Base-by-base conservation (phyloP, 53 echinoderm and acorn worm species). In the Holothuria scabra region DNA sequence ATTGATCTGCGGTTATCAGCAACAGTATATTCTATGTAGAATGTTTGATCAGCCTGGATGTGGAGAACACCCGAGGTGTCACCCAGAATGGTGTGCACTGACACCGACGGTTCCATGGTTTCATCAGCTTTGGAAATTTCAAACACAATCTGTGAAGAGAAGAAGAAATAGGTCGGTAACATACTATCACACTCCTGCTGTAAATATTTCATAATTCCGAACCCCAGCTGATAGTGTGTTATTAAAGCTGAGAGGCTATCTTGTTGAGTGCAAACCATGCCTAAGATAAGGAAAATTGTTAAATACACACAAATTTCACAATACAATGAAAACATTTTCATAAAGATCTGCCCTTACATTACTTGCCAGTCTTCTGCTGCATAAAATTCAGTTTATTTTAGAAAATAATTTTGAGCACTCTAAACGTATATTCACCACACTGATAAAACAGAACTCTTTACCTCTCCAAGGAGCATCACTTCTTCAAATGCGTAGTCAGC, bases 401-500 rank as follows among this genome's bases (percentile, higher is more conserved):
- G 7, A 41, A 41, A 8, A 2, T 5, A 10, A 6, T 41, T 41
- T 41, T 41, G 41, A 41, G 41, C 10, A 92, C 95, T 81, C 90
- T 92, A 81, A 92, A 90, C 5, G 83, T 92, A 81, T 83, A 92
- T 56, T 86, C 87, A 25, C 90, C 95, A 66, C 82, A 83, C 85
- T 93, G 92, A 57, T 67, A 25, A 65, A 3, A 65, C 3, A 18
- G 13, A 28, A 21, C 23, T 24, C 16, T 72, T 90, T 83, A 95
- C 95, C 88, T 92, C 85, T 63, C 88, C 65, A 61, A 88, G 89
- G 37, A 95, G 23, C 30, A 87, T 95, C 29, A 95, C 76, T 67
- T 95, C 95, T 81, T 93, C 95, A 81, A 92, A 90, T 8, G 83
- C 95, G 76, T 83, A 92, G 56, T 87, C 87, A 25, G 92, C 95